Evolutionary conservation across 1,140 invertebrate species (phyloP), one percentile per base, ranked within the genome.

Genomic region (Brachionus asplanchnoidis): DNA sequence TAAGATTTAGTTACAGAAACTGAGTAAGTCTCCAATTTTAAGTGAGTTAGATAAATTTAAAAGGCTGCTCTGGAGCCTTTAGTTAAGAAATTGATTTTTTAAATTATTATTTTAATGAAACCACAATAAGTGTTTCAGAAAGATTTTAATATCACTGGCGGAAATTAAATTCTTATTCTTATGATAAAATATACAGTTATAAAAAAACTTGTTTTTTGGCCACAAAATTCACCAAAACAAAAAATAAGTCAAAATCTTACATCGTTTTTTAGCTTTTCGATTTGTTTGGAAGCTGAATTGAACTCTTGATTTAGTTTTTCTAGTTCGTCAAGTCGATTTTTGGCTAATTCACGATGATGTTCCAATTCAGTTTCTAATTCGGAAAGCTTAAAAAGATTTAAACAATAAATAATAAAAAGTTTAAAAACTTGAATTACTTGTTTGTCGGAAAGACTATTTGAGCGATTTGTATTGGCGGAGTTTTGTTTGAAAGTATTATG

Each of bases 211-310:
- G 0, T 7, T 36, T 36, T 36, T 36, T 36, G 6, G 32, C 2
- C 32, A 36, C 1, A 36, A 36, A 28, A 3, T 28, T 36, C 4
- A 36, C 32, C 6, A 3, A 36, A 36, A 6, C n/a, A 56, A 20
- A 20, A 20, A 9, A 20, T 7, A 9, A 20, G 3, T 9, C 5
- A 60, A 68, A 32, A 36, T 85, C 94, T 94, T 91, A 97, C 95
- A 92, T 98, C 96, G 95, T 98, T 97, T 90, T 97, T 97, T 0
- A 98, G 92, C 88, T 95, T 95, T 89, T 99, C 97, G 4, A 98
- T 93, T 90, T 97, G 94, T 89, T 97, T 97, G 6, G 97, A 90
- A 6, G 94, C 92, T 88, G 97, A 95, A 20, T 96, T 92, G 88
- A 98, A 95, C 75, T 96, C 94, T 86, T 94, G 93, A 89, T 97